A percentile compares a stretch with the other conserved stretches of the same genome.
phyloP scores from a whole-genome alignment of 1,140 invertebrate species.

The Portunus trituberculatus region DNA sequence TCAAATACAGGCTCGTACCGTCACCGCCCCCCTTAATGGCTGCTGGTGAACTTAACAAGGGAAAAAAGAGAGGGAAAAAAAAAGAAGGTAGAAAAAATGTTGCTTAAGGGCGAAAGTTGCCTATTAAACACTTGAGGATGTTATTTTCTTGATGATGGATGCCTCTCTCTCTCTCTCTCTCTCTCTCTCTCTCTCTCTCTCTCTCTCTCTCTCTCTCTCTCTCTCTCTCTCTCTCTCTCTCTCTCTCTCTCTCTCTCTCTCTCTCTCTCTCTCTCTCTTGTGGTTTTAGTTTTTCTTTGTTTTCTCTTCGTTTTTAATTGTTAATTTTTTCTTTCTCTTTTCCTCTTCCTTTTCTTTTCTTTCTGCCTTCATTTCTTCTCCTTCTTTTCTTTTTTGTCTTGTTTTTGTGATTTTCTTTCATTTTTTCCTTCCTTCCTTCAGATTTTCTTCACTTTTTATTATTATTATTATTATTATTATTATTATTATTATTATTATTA shows the following conservation, averaged over 20 bases:
- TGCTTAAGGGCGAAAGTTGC: background rate
- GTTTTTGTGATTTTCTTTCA: no score
- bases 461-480: background rate
- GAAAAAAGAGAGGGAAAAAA: background rate
- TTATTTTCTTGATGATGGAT: background rate
- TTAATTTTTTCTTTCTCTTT: background rate
- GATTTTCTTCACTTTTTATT: background rate
- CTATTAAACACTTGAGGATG: conserved; percentile 16
- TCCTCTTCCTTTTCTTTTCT: no score
- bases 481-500: no score
- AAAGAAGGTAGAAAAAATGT: background rate
- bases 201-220: background rate
- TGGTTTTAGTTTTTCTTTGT: background rate
- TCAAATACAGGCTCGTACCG: background rate
- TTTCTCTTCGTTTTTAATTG: background rate
- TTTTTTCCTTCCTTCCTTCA: background rate
- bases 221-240: background rate
- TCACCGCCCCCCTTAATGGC: background rate
- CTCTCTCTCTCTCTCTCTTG: no score
- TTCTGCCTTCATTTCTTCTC: no score
- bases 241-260: background rate
- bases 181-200: background rate
- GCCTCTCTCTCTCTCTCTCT: background rate
- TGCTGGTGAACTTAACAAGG: background rate
- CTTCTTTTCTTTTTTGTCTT: no score